phyloP scores from a whole-genome alignment of 2,888 invertebrate genomes.

The Ceriagrion tenellum region DNA sequence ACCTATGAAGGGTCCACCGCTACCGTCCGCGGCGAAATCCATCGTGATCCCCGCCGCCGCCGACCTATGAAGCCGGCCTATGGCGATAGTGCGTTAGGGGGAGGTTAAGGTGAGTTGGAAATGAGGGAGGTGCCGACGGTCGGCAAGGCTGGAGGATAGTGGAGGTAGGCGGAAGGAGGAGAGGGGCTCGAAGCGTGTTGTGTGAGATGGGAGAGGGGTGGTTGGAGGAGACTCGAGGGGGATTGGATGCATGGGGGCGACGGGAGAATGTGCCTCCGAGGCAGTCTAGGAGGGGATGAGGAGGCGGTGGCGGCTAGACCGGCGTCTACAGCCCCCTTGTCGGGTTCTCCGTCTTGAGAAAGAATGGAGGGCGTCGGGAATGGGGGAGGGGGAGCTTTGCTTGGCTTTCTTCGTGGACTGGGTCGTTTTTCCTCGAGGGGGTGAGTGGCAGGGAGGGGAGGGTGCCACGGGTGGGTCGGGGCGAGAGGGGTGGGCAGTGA shows the following conservation, averaged over 20 bases:
- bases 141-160: background rate
- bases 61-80: too few relatives aligned
- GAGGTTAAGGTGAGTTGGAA: background rate
- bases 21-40: too few relatives aligned
- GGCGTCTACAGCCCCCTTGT: background rate
- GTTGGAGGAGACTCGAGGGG: constrained; percentile 38
- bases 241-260: constrained; percentile 71
- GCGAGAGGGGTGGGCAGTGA: background rate
- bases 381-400: constrained; percentile 71
- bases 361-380: constrained; percentile 30
- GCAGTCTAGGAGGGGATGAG: background rate
- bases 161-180: constrained; percentile 65
- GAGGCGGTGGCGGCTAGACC: background rate
- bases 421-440: background rate
- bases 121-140: background rate
- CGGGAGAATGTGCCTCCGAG: background rate
- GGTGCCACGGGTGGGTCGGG: background rate
- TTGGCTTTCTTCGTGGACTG: background rate
- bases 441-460: background rate
- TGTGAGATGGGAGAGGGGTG: constrained; percentile 63
- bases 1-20: too few relatives aligned
- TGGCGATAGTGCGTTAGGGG: too few relatives aligned
- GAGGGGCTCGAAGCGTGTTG: background rate
- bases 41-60: too few relatives aligned
- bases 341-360: constrained; percentile 45